A percentile compares a stretch with the other conserved stretches of the same genome.
phyloP scores from a whole-genome alignment of 2,113 vertebrate genomes.

The Machaerirhynchus nigripectus region DNA sequence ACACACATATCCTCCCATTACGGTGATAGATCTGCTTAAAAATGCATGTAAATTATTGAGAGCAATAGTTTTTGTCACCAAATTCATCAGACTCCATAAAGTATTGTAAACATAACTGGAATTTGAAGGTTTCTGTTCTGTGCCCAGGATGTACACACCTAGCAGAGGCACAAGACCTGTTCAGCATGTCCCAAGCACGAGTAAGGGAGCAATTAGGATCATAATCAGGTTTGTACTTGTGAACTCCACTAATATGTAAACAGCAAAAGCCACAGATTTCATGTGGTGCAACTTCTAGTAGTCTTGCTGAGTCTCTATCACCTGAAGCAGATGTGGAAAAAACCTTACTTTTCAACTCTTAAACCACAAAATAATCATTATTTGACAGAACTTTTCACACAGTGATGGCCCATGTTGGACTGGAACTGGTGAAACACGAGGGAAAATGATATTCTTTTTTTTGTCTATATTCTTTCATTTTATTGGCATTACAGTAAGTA shows the following conservation, averaged over 20 bases:
- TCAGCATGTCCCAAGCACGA: background rate
- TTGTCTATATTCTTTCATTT: background rate
- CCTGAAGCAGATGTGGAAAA: background rate
- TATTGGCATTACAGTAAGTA: background rate
- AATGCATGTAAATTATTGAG: background rate
- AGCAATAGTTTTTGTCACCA: background rate
- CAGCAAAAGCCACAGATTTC: background rate
- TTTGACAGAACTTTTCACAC: background rate
- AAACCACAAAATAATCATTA: background rate
- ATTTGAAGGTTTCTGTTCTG: background rate
- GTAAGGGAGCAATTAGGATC: background rate
- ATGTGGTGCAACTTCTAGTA: background rate
- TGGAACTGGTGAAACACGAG: background rate
- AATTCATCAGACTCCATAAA: background rate
- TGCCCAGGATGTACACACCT: background rate
- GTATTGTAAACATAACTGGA: accelerated
- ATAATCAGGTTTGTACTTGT: background rate
- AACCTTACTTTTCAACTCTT: background rate
- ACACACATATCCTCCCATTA: background rate
- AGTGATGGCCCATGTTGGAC: background rate
- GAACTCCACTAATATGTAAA: background rate
- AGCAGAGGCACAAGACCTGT: background rate
- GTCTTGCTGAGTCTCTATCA: background rate
- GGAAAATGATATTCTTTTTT: background rate
- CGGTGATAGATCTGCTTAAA: background rate